These are phyloP conservation scores for Holacanthus passer DNA, from an alignment of 2,113 vertebrate species.

Conservation along the genomic window DNA sequence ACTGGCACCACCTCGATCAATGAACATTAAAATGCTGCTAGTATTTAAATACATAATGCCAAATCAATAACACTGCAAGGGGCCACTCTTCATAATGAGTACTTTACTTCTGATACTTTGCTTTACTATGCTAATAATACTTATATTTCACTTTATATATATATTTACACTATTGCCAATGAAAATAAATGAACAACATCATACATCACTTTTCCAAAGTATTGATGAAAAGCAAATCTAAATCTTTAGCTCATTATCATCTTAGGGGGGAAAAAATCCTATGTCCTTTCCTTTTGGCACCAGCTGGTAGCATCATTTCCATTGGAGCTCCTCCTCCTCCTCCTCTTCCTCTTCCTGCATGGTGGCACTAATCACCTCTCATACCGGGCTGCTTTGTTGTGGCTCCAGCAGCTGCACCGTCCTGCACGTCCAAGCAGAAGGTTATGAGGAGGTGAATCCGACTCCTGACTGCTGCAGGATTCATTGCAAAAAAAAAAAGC, in stretches of 20 bases:
- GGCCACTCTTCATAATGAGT: not conserved
- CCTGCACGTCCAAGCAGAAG: conserved; percentile 65
- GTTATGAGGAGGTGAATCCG: conserved; percentile 72
- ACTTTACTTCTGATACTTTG: not conserved
- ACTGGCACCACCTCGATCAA: too few species aligned
- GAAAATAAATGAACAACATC: not conserved
- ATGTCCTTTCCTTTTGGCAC: not conserved
- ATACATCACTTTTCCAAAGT: not conserved
- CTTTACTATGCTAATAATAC: not conserved
- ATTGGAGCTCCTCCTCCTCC: conserved; percentile 41
- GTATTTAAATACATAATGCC: too few species aligned
- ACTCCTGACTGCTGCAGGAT: conserved; percentile 50
- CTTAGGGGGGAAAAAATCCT: not conserved
- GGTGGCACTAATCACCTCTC: conserved; percentile 59
- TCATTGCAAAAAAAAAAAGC: not conserved
- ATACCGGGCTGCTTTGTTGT: conserved; percentile 56
- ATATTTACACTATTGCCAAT: not conserved
- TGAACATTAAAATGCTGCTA: not conserved
- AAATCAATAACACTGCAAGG: not conserved
- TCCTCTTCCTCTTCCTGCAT: conserved; percentile 23
- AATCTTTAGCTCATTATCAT: not conserved
- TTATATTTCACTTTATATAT: not conserved
- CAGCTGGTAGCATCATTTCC: not conserved
- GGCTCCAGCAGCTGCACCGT: conserved; percentile 31
- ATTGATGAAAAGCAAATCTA: not conserved